Conservation (phyloP, 2,797 vertebrate genomes). For the Oreortyx pictus region DNA sequence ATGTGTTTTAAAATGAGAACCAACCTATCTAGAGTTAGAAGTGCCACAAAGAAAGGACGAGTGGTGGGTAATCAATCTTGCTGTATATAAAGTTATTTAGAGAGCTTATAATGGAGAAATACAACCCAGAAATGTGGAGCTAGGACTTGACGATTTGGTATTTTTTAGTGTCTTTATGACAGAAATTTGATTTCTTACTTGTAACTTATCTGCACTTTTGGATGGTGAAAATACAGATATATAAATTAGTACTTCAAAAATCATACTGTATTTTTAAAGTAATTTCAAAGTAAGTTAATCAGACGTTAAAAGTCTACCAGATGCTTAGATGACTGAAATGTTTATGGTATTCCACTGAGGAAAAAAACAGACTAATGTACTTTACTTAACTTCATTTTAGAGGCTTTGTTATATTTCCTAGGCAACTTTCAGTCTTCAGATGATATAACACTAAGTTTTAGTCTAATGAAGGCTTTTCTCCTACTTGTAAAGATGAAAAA, state of each 20-base stretch:
- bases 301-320: not conserved
- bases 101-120: not conserved
- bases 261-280: not conserved
- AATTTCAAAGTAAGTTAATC: not conserved
- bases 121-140: not conserved
- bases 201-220: not conserved
- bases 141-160: not conserved
- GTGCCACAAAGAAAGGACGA: not conserved
- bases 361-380: not conserved
- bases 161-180: not conserved
- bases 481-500: not conserved
- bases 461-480: not conserved
- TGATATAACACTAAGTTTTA: not conserved
- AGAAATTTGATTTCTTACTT: not conserved
- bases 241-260: not conserved
- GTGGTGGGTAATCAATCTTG: not conserved
- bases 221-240: not conserved
- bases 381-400: not conserved
- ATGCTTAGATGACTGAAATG: not conserved
- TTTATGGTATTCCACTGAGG: not conserved
- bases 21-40: not conserved
- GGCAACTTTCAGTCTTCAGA: not conserved
- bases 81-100: not conserved
- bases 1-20: not conserved
- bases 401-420: not conserved